Base-by-base conservation (phyloP, 2,888 invertebrate species). In the Lepidocyrtinus sp. region DNA sequence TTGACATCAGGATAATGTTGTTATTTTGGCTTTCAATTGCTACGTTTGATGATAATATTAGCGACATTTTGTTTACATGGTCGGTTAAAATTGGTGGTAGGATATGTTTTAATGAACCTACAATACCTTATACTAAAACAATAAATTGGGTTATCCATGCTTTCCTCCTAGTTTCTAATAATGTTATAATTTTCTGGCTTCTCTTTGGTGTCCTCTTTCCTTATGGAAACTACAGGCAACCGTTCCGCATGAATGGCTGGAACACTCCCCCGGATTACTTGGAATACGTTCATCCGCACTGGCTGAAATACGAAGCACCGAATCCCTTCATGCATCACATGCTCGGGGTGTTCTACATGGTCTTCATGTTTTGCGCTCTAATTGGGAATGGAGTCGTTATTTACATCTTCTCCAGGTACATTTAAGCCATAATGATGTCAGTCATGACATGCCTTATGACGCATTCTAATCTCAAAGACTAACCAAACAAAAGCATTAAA, bases 331-430 rank as follows among this genome's bases (percentile, higher is more conserved):
- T 95, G 86, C 94, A 96, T 89, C 94, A 95, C 84, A 91, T 95
- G 1, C 90, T 96, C 64, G 95, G 93, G 2, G 90, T 95, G 21
- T 90, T 95, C 25, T 96, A 96, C 88, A 91, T 92, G 70, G 76
- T 81, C 45, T 84, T 87, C 27, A 93, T 93, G 59, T 90, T 94
- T 61, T 90, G 94, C 70, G 92, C 95, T 2, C 89, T 94, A 7
- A 88, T 93, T 50, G 96, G 96, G 82, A 96, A 96, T 89, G 96
- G 96, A 82, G 90, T 95, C 68, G 96, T 96, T 83, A 92, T 96
- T 85, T 96, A 94, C 92, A 92, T 96, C 85, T 96, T 96, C 88
- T 91, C 92, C 85, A 91, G 93, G 94, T 94, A 89, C 59, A 3
- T 21, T 59, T 21, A 21, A 24, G 36, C 45, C 12, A 64, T n/a